phyloP scores from a whole-genome alignment of 2,797 vertebrate genomes.

The Oreochromis grahami region DNA sequence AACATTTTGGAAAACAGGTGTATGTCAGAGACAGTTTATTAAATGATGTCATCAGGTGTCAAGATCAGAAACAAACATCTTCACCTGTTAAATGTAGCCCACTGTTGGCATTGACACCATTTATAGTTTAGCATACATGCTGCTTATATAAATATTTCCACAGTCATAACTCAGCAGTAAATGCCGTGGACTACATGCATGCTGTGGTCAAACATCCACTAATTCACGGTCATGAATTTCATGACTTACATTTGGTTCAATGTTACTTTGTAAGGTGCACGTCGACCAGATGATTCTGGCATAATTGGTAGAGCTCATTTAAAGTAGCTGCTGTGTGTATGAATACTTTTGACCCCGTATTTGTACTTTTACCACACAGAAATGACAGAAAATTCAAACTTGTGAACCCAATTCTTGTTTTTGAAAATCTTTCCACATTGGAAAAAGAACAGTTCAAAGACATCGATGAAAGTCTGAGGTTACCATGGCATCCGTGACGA shows the following conservation, averaged over 20 bases:
- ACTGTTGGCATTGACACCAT: neutral
- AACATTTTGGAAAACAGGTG: neutral
- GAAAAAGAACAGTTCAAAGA: neutral
- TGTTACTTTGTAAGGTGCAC: neutral
- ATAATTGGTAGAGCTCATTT: neutral
- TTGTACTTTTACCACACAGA: neutral
- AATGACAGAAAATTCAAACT: neutral
- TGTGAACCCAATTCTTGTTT: neutral
- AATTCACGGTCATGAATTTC: neutral
- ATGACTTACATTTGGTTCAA: neutral
- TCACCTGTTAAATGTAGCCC: no score
- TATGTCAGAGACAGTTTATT: neutral
- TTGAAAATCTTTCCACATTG: neutral
- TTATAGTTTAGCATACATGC: neutral
- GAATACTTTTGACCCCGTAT: fast-evolving
- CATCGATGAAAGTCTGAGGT: neutral
- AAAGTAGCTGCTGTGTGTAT: neutral
- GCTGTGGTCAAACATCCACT: neutral
- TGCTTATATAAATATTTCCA: neutral
- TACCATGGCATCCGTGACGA: neutral
- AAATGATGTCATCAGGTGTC: neutral
- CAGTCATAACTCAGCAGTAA: neutral
- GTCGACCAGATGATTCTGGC: fast-evolving
- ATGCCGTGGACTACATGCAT: neutral
- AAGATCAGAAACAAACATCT: no score